phyloP scores from a whole-genome alignment of 2,113 vertebrate species.

The Sinocyclocheilus maitianheensis region DNA sequence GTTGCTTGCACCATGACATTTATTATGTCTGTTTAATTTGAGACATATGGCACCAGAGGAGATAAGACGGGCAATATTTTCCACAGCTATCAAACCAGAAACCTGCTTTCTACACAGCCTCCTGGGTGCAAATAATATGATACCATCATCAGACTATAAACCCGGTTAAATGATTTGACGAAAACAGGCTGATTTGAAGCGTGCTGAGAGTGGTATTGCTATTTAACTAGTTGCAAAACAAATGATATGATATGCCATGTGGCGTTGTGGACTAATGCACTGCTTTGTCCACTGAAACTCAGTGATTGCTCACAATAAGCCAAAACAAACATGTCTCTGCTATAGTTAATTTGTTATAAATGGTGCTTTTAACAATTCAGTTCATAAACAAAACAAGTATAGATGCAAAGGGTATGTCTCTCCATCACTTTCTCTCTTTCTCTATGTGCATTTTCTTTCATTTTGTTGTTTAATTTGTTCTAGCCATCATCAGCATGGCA shows the following conservation, averaged over 20 bases:
- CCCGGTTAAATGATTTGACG: background rate
- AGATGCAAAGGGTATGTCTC: background rate
- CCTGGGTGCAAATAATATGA: slow-evolving; percentile 46
- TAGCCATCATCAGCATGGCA: slow-evolving; percentile 68
- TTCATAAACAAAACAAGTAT: slow-evolving; percentile 16
- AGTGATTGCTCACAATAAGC: slow-evolving; percentile 18
- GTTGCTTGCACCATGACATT: slow-evolving; percentile 61
- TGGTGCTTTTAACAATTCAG: slow-evolving; percentile 2
- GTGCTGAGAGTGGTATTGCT: background rate
- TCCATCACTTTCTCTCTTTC: background rate
- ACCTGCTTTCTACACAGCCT: slow-evolving; percentile 32
- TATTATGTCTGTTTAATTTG: slow-evolving; percentile 50
- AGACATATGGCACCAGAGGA: slow-evolving; percentile 58
- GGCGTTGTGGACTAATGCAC: slow-evolving; percentile 14
- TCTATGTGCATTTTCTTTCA: slow-evolving; percentile 64
- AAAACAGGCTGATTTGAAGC: slow-evolving; percentile 38
- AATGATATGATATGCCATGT: background rate
- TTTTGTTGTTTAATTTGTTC: slow-evolving; percentile 42
- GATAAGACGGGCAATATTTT: slow-evolving; percentile 62
- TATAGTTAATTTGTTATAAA: slow-evolving; percentile 4
- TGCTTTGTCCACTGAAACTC: slow-evolving; percentile 34
- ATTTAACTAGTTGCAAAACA: slow-evolving; percentile 29
- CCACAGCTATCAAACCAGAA: slow-evolving; percentile 51
- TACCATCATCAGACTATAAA: slow-evolving; percentile 33
- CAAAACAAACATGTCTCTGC: slow-evolving; percentile 8